Conservation (phyloP, 2,797 vertebrate species). For the Takifugu rubripes region DNA sequence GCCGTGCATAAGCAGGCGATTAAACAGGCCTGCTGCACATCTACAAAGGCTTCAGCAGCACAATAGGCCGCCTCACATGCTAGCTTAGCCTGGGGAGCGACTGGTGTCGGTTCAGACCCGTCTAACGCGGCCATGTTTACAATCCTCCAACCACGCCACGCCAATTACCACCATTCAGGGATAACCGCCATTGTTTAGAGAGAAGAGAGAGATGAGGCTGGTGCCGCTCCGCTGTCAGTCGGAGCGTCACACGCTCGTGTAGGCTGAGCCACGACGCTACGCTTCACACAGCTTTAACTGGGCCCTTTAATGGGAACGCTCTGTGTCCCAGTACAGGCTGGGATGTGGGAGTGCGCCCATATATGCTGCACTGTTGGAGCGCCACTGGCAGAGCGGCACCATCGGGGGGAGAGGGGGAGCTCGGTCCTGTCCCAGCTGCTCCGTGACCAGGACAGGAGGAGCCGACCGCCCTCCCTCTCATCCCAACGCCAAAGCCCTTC, state of each 20-base stretch:
- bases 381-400: too few species aligned
- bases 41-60: slow-evolving; percentile 78
- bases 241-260: slow-evolving; percentile 1
- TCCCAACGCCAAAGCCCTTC: too few species aligned
- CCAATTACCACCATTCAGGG: slow-evolving; percentile 69
- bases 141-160: slow-evolving; percentile 62
- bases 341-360: too few species aligned
- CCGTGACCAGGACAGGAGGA: too few species aligned
- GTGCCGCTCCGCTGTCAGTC: slow-evolving; percentile 37
- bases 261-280: too few species aligned
- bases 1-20: slow-evolving; percentile 75
- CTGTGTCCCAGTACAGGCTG: too few species aligned
- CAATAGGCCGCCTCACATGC: slow-evolving; percentile 75
- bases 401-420: too few species aligned
- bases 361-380: too few species aligned
- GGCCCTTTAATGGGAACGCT: too few species aligned
- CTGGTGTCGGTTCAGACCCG: slow-evolving; percentile 67
- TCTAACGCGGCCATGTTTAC: slow-evolving; percentile 72
- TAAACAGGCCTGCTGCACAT: slow-evolving; percentile 77
- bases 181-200: slow-evolving; percentile 50
- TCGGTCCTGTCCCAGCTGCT: too few species aligned
- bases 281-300: too few species aligned
- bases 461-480: too few species aligned
- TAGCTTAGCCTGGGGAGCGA: slow-evolving; percentile 67
- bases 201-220: slow-evolving; percentile 67